Percentiles rank a stretch among this genome's conserved stretches.
Evolutionary conservation across 1,140 invertebrate genomes (phyloP).

Genomic region (Diorhabda sublineata): DNA sequence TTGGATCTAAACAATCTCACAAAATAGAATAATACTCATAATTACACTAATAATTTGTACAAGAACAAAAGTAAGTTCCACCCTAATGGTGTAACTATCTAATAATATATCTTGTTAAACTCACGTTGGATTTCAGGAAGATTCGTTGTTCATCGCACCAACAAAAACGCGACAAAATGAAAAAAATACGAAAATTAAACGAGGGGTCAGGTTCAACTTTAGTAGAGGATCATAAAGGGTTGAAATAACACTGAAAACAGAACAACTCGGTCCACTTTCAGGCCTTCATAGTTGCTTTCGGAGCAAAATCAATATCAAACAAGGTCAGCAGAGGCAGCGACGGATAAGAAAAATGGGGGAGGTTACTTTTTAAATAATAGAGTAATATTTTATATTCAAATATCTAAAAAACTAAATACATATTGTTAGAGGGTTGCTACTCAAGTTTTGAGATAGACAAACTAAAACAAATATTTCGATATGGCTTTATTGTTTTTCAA

Average conservation of each 20-base stretch:
- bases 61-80: neutral
- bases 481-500: too few relatives aligned
- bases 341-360: too few relatives aligned
- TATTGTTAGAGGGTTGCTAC: too few relatives aligned
- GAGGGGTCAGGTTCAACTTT: conserved; percentile 12
- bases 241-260: conserved; percentile 23
- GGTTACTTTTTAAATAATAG: too few relatives aligned
- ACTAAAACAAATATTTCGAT: too few relatives aligned
- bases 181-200: conserved; percentile 13
- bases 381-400: too few relatives aligned
- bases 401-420: too few relatives aligned
- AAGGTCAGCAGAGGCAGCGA: conserved; percentile 15
- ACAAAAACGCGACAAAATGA: conserved; percentile 15
- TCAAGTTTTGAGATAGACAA: too few relatives aligned
- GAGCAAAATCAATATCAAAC: conserved; percentile 21
- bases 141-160: conserved; percentile 5
- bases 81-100: neutral
- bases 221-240: conserved; percentile 11
- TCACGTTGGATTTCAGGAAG: conserved; percentile 10
- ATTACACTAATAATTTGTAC: too few relatives aligned
- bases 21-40: too few relatives aligned
- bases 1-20: too few relatives aligned
- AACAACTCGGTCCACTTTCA: conserved; percentile 16
- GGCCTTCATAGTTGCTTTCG: conserved; percentile 20
- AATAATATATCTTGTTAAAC: neutral